Conservation (phyloP, 2,888 invertebrate genomes). For the Pachymerium ferrugineum region DNA sequence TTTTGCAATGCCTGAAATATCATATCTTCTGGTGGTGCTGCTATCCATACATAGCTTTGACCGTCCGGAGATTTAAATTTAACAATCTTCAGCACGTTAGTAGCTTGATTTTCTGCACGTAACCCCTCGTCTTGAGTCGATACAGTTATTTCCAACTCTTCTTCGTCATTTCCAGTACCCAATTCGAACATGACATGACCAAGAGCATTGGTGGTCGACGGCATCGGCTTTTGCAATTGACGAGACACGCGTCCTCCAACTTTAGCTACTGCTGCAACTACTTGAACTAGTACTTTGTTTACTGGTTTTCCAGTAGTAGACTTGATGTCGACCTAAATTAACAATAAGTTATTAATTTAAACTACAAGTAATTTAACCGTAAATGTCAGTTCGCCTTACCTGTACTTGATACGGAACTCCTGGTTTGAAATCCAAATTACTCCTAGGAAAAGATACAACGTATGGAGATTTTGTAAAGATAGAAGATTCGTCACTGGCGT, state of each 20-base stretch:
- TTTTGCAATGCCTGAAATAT: not conserved
- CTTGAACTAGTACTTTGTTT: not conserved
- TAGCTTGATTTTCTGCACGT: not conserved
- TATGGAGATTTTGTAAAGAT: conserved; percentile 4
- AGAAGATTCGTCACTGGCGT: not conserved
- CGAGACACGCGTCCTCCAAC: not conserved
- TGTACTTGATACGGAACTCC: conserved; percentile 28
- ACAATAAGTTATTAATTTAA: not conserved
- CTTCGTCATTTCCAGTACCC: not conserved
- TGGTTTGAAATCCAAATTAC: not conserved
- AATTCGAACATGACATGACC: conserved; percentile 13
- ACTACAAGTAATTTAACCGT: too few relatives aligned
- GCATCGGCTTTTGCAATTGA: not conserved
- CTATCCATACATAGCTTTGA: conserved; percentile 15
- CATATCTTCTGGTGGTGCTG: conserved; percentile 1
- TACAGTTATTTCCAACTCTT: not conserved
- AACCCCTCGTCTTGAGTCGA: conserved; percentile 1
- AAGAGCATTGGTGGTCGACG: not conserved
- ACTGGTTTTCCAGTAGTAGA: not conserved
- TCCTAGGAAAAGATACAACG: not conserved
- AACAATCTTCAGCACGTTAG: not conserved
- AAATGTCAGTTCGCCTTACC: too few relatives aligned
- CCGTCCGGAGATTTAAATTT: not conserved
- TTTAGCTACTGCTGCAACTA: not conserved
- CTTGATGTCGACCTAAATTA: not conserved